phyloP scores from a whole-genome alignment of 2,888 invertebrate species.

The Conistra vaccinii region DNA sequence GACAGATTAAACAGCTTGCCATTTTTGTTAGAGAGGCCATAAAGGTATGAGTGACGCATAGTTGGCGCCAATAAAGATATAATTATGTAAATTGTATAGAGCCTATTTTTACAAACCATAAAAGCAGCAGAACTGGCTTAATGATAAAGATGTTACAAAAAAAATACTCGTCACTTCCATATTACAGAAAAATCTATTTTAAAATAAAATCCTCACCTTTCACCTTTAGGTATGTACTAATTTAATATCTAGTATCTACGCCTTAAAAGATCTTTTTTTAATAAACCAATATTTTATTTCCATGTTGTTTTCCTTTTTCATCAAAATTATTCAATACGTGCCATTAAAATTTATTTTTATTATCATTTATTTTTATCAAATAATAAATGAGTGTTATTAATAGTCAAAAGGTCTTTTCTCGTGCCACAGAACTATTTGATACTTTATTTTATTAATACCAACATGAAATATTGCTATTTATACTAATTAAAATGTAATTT shows the following conservation, averaged over 20 bases:
- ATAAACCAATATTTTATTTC: too few relatives aligned
- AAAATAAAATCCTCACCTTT: background rate
- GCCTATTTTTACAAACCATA: slow-evolving; percentile 10
- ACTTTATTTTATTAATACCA: background rate
- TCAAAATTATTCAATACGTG: slow-evolving; percentile 8
- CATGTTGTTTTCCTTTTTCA: too few relatives aligned
- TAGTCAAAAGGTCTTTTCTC: slow-evolving; percentile 5
- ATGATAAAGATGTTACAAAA: background rate
- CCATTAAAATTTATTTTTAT: slow-evolving; percentile 5
- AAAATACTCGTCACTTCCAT: too few relatives aligned
- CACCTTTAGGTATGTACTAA: background rate
- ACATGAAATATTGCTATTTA: background rate
- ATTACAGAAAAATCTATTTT: background rate
- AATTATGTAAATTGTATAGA: slow-evolving; percentile 40
- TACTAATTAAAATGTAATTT: background rate
- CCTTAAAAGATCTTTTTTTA: background rate
- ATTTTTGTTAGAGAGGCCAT: slow-evolving; percentile 28
- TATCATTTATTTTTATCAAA: background rate
- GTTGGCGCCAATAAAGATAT: slow-evolving; percentile 24
- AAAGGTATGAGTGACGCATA: slow-evolving; percentile 38
- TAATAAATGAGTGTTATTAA: slow-evolving; percentile 11
- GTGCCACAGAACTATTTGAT: background rate
- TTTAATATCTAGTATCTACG: background rate
- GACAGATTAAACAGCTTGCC: slow-evolving; percentile 4
- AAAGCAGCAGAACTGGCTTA: background rate